phyloP scores from a whole-genome alignment of 2,888 invertebrate genomes.

The Sinotaia quadrata region DNA sequence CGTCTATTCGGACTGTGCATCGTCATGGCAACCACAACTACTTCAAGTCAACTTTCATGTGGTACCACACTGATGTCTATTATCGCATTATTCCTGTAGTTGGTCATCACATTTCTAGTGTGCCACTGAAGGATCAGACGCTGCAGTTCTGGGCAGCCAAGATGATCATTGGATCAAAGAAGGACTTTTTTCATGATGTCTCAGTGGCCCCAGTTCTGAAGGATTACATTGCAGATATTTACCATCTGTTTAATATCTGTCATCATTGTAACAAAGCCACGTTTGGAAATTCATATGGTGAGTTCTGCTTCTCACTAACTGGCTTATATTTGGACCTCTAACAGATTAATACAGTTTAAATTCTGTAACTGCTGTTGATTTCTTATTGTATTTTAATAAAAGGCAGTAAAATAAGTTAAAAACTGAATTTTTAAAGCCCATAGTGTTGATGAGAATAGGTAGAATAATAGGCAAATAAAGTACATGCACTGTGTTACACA shows the following conservation, averaged over 20 bases:
- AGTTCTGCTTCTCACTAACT: too few relatives aligned
- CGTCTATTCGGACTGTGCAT: conserved; percentile 72
- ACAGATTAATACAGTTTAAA: too few relatives aligned
- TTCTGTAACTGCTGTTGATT: too few relatives aligned
- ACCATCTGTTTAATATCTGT: conserved; percentile 72
- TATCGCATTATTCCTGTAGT: conserved; percentile 70
- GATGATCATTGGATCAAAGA: conserved; percentile 70
- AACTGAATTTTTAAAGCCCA: too few relatives aligned
- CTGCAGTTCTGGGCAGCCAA: conserved; percentile 71
- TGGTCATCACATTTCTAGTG: conserved; percentile 42
- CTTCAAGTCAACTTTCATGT: conserved; percentile 75
- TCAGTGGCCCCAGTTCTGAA: conserved; percentile 69
- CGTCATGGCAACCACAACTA: conserved; percentile 75
- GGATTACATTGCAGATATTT: conserved; percentile 72
- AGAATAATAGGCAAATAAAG: too few relatives aligned
- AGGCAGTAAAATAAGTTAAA: too few relatives aligned
- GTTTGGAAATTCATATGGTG: conserved; percentile 67
- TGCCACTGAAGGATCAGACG: conserved; percentile 35
- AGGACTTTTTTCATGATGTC: conserved; percentile 70
- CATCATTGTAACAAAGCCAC: conserved; percentile 68
- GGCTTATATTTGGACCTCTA: too few relatives aligned
- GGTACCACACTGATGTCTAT: conserved; percentile 74
- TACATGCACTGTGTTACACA: too few relatives aligned
- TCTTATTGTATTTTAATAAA: too few relatives aligned
- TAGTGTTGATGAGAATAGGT: too few relatives aligned